These are phyloP conservation scores for Raja brachyura DNA, from an alignment of 2,113 vertebrate species.

Conservation along the genomic window DNA sequence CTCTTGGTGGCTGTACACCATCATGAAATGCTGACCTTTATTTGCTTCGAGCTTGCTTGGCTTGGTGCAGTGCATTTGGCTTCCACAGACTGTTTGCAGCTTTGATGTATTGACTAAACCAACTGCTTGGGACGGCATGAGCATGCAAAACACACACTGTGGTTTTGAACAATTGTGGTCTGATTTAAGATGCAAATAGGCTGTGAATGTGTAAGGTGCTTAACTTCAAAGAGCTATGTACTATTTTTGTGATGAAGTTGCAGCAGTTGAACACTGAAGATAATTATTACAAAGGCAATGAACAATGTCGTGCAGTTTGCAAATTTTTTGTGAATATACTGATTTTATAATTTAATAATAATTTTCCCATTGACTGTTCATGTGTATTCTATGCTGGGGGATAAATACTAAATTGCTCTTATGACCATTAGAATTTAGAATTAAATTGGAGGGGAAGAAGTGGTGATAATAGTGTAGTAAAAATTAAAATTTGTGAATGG, in stretches of 20 bases:
- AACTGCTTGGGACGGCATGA: neutral
- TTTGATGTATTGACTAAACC: neutral
- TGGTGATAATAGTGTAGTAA: neutral
- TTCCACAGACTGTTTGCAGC: neutral
- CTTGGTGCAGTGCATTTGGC: neutral
- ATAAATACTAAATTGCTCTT: neutral
- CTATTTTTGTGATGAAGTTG: neutral
- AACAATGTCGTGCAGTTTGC: neutral
- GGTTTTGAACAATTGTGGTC: neutral
- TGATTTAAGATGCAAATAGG: neutral
- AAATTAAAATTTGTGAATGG: neutral
- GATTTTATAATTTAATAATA: neutral
- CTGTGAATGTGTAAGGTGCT: neutral
- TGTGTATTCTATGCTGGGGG: neutral
- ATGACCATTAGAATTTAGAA: neutral
- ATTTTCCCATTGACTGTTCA: neutral
- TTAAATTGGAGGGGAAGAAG: neutral
- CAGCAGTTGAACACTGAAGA: neutral
- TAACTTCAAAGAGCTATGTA: neutral
- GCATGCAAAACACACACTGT: neutral
- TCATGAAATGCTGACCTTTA: neutral
- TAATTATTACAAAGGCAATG: neutral
- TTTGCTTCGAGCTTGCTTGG: slow-evolving; percentile 8
- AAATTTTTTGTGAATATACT: neutral
- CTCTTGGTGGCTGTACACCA: neutral